Evolutionary conservation across 2,888 invertebrate genomes (phyloP), one percentile per base, ranked within the genome.

Genomic region (Drosophila emarginata): DNA sequence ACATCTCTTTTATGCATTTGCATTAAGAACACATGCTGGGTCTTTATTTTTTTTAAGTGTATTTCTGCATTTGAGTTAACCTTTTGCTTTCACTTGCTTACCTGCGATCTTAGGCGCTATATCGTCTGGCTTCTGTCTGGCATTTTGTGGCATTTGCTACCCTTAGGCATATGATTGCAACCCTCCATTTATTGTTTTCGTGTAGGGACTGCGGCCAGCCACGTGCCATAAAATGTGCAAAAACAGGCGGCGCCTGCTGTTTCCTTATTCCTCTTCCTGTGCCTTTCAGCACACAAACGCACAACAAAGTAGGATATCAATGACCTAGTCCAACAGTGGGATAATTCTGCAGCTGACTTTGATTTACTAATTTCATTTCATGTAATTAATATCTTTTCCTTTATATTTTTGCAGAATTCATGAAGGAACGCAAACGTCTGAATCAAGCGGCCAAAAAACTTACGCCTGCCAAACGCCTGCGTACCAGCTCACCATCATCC

Each of bases 381-480:
- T 66, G 36, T 61, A 40, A 45, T 52, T 53, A 53, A 28, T 53
- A 54, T 45, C 32, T 50, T 59, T 59, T 54, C 15, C 2, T 12
- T 36, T 32, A 11, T 26, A 26, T 23, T 4, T 65, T 90, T 91
- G 36, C 87, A 92, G 92, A 92, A 78, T 92, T 91, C 78, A 91
- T 92, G 91, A 92, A 92, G 80, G 91, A 92, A 79, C 91, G 92
- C 74, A 92, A 92, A 80, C 91, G 92, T 37, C 88, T 91, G 54
- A 77, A 90, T 45, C 91, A 91, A 77, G 89, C 91, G 65, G 91
- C 91, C 57, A 91, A 91, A 76, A 91, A 91, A 87, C 77, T 90
- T 68, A 89, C 91, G 64, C 91, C 91, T 71, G 87, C 89, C 62
- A 91, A 91, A 87, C 91, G 91, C 63, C 85, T 90, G 87, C 91